These are phyloP conservation scores for Anthoscopus minutus DNA, from an alignment of 2,113 vertebrate genomes.

Conservation along the genomic window DNA sequence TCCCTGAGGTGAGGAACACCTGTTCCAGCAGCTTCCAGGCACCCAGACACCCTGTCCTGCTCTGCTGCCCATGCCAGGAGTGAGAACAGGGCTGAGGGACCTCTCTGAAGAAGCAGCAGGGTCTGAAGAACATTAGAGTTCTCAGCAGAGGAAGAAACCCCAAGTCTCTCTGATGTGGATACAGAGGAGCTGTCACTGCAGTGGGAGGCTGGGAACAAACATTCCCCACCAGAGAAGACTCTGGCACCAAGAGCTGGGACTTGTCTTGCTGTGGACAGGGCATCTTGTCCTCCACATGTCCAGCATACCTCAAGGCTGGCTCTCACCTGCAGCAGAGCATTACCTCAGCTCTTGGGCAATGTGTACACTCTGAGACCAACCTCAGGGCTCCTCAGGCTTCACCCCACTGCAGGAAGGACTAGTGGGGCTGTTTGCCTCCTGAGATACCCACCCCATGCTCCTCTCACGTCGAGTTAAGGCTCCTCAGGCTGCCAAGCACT, in stretches of 20 bases:
- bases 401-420: neutral
- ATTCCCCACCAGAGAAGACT: neutral
- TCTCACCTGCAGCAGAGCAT: neutral
- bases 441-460: fast-evolving
- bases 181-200: neutral
- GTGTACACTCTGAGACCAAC: neutral
- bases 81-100: neutral
- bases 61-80: neutral
- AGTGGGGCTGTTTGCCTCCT: neutral
- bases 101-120: neutral
- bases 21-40: neutral
- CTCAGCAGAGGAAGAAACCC: neutral
- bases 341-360: neutral
- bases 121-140: neutral
- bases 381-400: neutral
- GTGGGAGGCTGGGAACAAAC: neutral
- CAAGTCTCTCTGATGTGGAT: neutral
- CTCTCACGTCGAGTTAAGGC: neutral
- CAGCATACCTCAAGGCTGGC: neutral
- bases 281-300: neutral
- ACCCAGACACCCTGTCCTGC: neutral
- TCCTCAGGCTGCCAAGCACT: neutral
- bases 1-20: neutral
- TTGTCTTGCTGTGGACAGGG: neutral
- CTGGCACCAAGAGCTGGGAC: neutral